Evolutionary conservation across 1,140 invertebrate species (phyloP), one percentile per base, ranked within the genome.

Genomic region (Teleopsis dalmanni): DNA sequence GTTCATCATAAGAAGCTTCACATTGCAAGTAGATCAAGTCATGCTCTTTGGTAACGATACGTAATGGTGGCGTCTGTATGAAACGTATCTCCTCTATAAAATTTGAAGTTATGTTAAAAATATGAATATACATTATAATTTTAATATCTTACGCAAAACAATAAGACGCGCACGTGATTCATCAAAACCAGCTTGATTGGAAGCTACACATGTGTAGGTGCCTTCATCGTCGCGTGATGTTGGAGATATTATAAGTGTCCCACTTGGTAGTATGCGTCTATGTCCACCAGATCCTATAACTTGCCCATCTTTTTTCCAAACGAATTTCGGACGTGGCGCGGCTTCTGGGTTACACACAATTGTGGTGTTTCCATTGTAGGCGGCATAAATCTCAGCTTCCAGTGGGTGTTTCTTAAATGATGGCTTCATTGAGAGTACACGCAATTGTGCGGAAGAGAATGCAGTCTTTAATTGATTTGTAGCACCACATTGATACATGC

Each of bases 401-500:
- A 98, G 69, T 3, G 94, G 94, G 44, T 78, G 76, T 71, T 97
- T 97, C 54, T 85, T 84, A 69, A 98, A 98, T 2, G 87, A 86
- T 19, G 94, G 94, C 60, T 83, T 83, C 53, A 97, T 77, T 21
- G 86, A 82, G 23, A 94, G 75, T 37, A 98, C 87, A 63, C 91
- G 74, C 3, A 98, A 72, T 59, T 98, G 91, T 1, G 84, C 93
- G 9, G 91, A 90, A 0, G 90, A 92, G 69, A 87, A 95, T 23
- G 78, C 81, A 0, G 83, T 82, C 60, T 90, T 93, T 6, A 95
- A 74, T 46, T 91, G 84, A 78, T 98, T 98, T 51, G 74, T 81
- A 1, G 93, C 94, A 60, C 82, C 77, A 71, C 95, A 98, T 60
- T 97, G 93, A 71, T 92, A 98, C 89, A 96, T 95, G n/a, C 87